These are phyloP conservation scores for Porites evermanni DNA, from an alignment of 92 coral and sea anemone species.

Conservation along the genomic window DNA sequence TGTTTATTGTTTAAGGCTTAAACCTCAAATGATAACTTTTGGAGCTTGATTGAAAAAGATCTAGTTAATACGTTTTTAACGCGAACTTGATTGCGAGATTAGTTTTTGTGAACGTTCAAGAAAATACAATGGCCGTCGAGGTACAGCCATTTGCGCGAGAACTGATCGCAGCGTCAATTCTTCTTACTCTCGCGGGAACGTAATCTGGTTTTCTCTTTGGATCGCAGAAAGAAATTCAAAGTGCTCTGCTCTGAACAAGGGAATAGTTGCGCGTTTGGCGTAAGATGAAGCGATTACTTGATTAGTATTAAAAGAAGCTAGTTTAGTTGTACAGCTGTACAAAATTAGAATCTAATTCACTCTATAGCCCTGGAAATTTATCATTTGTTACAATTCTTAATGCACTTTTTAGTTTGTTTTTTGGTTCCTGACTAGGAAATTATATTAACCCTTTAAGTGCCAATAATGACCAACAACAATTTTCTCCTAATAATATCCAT, in stretches of 20 bases:
- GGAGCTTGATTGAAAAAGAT: constrained; percentile 1
- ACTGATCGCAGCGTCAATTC: constrained; percentile 1
- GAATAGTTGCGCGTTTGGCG: not conserved
- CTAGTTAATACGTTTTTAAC: constrained; percentile 3
- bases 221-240: constrained; percentile 4
- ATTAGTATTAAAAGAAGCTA: not conserved
- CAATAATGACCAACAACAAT: too few relatives aligned
- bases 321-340: not conserved
- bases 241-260: not conserved
- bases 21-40: not conserved
- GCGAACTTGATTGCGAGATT: not conserved
- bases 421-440: not conserved
- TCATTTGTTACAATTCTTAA: not conserved
- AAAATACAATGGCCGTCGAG: not conserved
- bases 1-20: constrained; percentile 3
- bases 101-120: not conserved
- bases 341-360: not conserved
- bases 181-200: constrained; percentile 3
- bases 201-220: not conserved
- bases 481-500: too few relatives aligned
- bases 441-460: not conserved
- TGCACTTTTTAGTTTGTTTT: not conserved
- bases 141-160: not conserved
- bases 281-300: not conserved
- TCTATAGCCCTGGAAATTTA: not conserved